Conservation (phyloP, 2,797 vertebrate genomes). For the Pipistrellus pygmaeus region DNA sequence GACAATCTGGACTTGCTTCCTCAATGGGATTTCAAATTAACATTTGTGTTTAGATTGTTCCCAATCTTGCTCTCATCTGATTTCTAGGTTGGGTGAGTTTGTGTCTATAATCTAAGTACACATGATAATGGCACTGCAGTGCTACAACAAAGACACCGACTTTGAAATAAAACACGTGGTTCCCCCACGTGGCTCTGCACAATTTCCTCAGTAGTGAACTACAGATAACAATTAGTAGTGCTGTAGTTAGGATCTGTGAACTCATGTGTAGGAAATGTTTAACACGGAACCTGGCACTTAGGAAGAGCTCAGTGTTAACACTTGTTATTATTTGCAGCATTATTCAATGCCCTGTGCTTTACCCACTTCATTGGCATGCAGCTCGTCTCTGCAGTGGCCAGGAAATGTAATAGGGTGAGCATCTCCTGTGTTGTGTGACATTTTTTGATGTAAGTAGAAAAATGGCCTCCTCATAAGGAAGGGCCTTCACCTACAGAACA, state of each 20-base stretch:
- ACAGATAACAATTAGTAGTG: neutral
- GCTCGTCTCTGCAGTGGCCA: neutral
- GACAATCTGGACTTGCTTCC: neutral
- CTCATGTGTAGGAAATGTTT: neutral
- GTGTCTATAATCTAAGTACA: neutral
- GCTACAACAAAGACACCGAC: neutral
- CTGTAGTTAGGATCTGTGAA: neutral
- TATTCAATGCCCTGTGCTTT: neutral
- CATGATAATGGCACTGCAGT: neutral
- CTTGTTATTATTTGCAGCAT: neutral
- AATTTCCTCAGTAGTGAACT: neutral
- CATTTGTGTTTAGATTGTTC: neutral
- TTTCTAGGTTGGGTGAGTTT: neutral
- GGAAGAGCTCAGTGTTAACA: neutral
- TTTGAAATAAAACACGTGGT: neutral
- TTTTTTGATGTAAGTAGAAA: slow-evolving; percentile 67
- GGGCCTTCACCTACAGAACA: slow-evolving; percentile 58
- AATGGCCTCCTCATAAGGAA: slow-evolving; percentile 57
- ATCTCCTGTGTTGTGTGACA: neutral
- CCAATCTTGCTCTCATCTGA: neutral
- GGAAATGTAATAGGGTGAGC: neutral
- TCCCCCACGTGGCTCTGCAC: neutral
- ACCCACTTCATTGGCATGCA: neutral
- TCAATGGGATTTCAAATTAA: neutral
- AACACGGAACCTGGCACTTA: neutral